Conservation (phyloP, 1,140 invertebrate species). For the Lethrus apterus region DNA sequence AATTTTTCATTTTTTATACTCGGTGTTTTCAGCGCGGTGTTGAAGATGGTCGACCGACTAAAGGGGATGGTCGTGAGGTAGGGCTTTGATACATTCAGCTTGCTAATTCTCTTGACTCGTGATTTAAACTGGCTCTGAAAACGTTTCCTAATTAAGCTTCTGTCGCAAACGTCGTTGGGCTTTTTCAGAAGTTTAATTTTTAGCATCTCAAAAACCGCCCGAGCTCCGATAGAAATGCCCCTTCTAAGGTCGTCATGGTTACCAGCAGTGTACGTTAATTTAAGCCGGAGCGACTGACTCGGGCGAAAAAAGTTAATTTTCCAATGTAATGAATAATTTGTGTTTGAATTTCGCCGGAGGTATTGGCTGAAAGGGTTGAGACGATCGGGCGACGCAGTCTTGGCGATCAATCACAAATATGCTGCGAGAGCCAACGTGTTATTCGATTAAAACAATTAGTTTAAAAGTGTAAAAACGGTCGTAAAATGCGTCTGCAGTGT, state of each 20-base stretch:
- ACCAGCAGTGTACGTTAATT: conserved; percentile 25
- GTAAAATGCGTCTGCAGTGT: conserved; percentile 22
- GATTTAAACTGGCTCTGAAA: conserved; percentile 39
- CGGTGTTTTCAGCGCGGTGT: conserved; percentile 6
- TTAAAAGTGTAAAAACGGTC: conserved; percentile 14
- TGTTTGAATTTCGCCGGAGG: conserved; percentile 25
- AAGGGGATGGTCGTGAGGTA: too few species aligned
- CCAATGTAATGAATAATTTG: conserved; percentile 33
- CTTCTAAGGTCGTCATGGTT: conserved; percentile 24
- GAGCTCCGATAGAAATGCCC: conserved; percentile 22
- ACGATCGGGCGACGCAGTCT: conserved; percentile 18
- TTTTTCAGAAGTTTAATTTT: conserved; percentile 39
- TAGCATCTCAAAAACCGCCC: conserved; percentile 35
- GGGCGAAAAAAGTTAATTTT: conserved; percentile 32
- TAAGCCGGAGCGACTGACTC: conserved; percentile 18
- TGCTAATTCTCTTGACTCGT: conserved; percentile 35
- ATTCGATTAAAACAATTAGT: conserved; percentile 30
- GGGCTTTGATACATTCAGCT: conserved; percentile 25
- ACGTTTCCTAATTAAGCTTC: conserved; percentile 44
- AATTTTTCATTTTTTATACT: conserved; percentile 27
- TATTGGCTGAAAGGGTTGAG: conserved; percentile 21
- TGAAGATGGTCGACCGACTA: too few species aligned
- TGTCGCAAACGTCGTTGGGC: conserved; percentile 41
- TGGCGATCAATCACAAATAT: conserved; percentile 15
- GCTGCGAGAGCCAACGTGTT: conserved; percentile 13